Conservation (phyloP, 2,797 vertebrate genomes). For the Mus spretus region DNA sequence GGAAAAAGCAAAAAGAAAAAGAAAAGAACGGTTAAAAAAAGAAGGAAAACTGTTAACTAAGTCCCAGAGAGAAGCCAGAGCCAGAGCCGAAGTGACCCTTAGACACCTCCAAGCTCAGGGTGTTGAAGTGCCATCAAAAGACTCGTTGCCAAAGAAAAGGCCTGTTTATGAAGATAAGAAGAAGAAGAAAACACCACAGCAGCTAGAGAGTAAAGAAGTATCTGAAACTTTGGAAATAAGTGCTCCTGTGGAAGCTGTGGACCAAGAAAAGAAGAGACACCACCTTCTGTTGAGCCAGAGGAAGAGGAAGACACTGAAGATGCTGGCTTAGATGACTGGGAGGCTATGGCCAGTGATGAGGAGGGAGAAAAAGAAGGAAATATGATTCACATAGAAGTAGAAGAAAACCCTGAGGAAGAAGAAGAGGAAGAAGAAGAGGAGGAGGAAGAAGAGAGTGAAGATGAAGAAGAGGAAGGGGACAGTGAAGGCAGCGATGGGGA, state of each 20-base stretch:
- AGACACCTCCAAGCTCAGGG: slow-evolving; percentile 96
- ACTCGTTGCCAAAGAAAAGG: slow-evolving; percentile 97
- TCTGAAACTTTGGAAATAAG: slow-evolving; percentile 86
- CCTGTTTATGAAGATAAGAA: slow-evolving; percentile 97
- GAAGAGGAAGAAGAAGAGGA: slow-evolving; percentile 91
- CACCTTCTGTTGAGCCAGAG: slow-evolving; percentile 87
- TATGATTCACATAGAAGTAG: slow-evolving; percentile 96
- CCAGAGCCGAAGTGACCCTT: slow-evolving; percentile 95
- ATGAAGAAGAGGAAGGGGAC: slow-evolving; percentile 91
- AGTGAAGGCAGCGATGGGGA: slow-evolving; percentile 92
- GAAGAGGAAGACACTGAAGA: slow-evolving; percentile 90
- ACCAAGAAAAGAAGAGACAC: slow-evolving; percentile 88
- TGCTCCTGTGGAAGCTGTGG: slow-evolving; percentile 84
- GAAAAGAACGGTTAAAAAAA: slow-evolving; percentile 87
- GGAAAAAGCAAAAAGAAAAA: slow-evolving; percentile 92
- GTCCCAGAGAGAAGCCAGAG: slow-evolving; percentile 95
- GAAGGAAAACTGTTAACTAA: slow-evolving; percentile 97
- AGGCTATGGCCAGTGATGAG: slow-evolving; percentile 94
- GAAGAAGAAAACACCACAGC: slow-evolving; percentile 91
- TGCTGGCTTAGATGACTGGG: slow-evolving; percentile 92
- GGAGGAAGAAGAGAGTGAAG: slow-evolving; percentile 91
- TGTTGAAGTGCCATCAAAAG: slow-evolving; percentile 98
- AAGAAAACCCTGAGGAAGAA: slow-evolving; percentile 92
- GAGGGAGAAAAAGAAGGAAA: slow-evolving; percentile 93
- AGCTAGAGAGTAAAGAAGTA: slow-evolving; percentile 91